Percentiles rank a stretch among this genome's conserved stretches.
Conservation (phyloP, 2,113 vertebrate genomes). For the Scatophagus argus region DNA sequence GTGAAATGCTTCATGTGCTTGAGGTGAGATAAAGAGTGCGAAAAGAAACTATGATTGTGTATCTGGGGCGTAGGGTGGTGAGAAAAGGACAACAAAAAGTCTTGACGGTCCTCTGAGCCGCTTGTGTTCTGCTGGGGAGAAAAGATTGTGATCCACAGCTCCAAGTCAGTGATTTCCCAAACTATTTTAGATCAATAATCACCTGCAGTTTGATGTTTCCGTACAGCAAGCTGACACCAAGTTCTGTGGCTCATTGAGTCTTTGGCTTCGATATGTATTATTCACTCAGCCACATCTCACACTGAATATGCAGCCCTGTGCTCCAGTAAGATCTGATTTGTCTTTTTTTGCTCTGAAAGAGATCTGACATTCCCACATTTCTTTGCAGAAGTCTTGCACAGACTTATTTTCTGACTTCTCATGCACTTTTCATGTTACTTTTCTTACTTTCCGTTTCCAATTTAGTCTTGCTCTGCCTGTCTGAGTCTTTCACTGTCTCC, state of each 20-base stretch:
- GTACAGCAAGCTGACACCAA: slow-evolving; percentile 28
- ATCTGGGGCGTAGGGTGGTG: slow-evolving; percentile 48
- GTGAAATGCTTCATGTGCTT: slow-evolving; percentile 23
- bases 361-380: slow-evolving; percentile 33
- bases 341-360: slow-evolving; percentile 7
- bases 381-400: slow-evolving; percentile 21
- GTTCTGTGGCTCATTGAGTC: slow-evolving; percentile 31
- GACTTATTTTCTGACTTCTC: not conserved
- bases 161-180: slow-evolving; percentile 26
- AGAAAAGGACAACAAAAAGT: slow-evolving; percentile 27
- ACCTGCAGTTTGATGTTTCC: slow-evolving; percentile 36
- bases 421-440: slow-evolving; percentile 15
- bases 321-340: slow-evolving; percentile 19
- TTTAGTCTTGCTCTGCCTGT: slow-evolving; percentile 12
- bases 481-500: not conserved
- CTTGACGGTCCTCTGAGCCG: slow-evolving; percentile 6
- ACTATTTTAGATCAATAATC: slow-evolving; percentile 53
- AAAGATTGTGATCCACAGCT: slow-evolving; percentile 15
- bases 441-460: slow-evolving; percentile 17
- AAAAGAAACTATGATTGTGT: slow-evolving; percentile 24
- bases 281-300: slow-evolving; percentile 36
- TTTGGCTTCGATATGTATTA: slow-evolving; percentile 38
- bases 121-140: slow-evolving; percentile 15
- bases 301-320: slow-evolving; percentile 21
- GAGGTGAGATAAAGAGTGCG: slow-evolving; percentile 16